phyloP scores from a whole-genome alignment of 2,888 invertebrate genomes.

The Eilema caniola region DNA sequence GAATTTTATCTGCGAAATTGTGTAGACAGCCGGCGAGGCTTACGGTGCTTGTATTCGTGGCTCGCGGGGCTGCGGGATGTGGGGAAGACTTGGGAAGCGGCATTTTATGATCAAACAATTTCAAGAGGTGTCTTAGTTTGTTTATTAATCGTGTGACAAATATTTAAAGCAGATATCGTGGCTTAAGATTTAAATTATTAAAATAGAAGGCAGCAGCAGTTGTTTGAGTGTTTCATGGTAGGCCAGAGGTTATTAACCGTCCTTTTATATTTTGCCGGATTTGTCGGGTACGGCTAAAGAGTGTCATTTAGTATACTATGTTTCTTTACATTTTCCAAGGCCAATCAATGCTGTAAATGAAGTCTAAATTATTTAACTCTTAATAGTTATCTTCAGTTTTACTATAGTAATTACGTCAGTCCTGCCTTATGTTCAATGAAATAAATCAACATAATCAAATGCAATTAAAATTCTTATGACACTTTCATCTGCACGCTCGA shows the following conservation, averaged over 20 bases:
- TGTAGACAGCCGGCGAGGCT: conserved; percentile 15
- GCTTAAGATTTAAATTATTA: background rate
- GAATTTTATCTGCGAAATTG: conserved; percentile 30
- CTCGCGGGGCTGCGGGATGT: background rate
- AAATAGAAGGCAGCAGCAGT: background rate
- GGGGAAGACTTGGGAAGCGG: background rate
- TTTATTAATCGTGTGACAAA: background rate
- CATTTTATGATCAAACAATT: background rate
- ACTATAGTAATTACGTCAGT: no score
- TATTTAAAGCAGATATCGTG: background rate
- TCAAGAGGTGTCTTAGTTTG: background rate
- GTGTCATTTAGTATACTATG: no score
- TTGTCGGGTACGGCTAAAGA: no score
- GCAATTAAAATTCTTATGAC: background rate
- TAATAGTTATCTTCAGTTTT: no score
- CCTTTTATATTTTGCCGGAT: no score
- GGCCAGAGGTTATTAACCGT: no score
- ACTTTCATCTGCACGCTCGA: no score
- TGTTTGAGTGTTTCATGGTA: background rate
- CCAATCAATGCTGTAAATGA: no score
- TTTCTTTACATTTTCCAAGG: no score
- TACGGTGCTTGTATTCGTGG: background rate
- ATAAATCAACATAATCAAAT: no score
- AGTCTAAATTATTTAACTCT: no score
- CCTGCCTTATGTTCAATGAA: no score